Conservation (phyloP, 1,140 invertebrate species). For the Semibalanus balanoides region DNA sequence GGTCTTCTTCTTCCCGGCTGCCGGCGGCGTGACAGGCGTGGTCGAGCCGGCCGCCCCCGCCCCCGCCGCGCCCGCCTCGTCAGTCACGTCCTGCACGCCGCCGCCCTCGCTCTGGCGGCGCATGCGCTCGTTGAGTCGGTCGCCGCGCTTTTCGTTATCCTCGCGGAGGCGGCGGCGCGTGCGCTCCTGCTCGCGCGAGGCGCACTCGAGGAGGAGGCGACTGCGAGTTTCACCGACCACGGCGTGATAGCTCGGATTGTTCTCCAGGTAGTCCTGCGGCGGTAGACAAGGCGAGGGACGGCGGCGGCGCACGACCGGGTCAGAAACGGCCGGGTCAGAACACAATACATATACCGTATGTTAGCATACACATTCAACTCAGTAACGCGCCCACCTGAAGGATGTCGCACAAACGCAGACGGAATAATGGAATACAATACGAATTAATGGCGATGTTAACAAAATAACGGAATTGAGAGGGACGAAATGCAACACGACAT, state of each 20-base stretch:
- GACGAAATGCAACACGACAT: no score
- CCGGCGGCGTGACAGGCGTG: background rate
- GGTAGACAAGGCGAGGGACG: background rate
- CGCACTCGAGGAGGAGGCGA: background rate
- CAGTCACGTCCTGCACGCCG: background rate
- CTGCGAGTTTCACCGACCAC: background rate
- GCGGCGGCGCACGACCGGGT: no score
- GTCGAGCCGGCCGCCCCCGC: background rate
- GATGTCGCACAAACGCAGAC: no score
- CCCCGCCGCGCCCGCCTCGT: background rate
- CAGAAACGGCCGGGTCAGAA: no score
- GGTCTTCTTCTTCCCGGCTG: background rate
- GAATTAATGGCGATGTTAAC: no score
- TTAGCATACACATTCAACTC: no score
- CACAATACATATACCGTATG: no score
- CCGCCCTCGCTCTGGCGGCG: background rate
- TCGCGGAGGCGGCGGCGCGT: background rate
- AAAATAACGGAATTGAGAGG: no score
- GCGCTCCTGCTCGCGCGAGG: background rate
- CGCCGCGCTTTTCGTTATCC: background rate
- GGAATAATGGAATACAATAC: no score
- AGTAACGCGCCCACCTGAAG: no score
- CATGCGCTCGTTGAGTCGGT: constrained; percentile 3
- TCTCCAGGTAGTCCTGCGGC: background rate
- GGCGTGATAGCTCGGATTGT: background rate